Base-by-base conservation (phyloP, 2,797 vertebrate genomes). In the Pseudochirops corinnae region DNA sequence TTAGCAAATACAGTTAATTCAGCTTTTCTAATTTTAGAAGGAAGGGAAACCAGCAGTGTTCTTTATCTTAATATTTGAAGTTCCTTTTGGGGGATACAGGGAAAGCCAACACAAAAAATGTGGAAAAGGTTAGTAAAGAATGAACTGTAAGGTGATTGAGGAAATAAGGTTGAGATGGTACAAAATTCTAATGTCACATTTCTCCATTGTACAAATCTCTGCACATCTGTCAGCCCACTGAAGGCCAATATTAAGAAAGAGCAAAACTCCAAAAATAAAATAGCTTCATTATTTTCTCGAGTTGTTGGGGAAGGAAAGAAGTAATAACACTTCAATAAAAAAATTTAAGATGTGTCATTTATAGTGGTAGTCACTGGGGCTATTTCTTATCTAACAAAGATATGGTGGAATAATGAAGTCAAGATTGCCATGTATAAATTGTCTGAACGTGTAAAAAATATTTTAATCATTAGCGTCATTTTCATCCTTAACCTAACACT, bases 401-500 rank as follows among this genome's bases (percentile, higher is more conserved):
- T 82, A 46, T 0, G 11, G 46, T 87, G 24, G 9, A 87, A 87
- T 26, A 14, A 87, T 28, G 39, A 87, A 26, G 39, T 87, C 24
- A 87, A 87, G 39, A 50, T 87, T 87, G 9, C 21, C 39, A 50
- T 50, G 16, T 50, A 87, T 87, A 87, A 46, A 50, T 82, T 26
- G 39, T 87, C 39, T 50, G 39, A 26, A 50, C 9, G 3, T 50
- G 39, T 24, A 26, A 87, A 87, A 87, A 50, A 6, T 26, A 50
- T 87, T 58, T 94, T 31, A 58, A 55, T 93, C 67, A 21, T 94
- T 56, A 33, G 31, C 28, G 56, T 90, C 18, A 92, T 96, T 92
- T 94, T 91, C 53, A 90, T 67, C 24, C 56, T 94, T 92, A 33
- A 28, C 91, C 31, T 57, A 52, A 46, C 18, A 46, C 6, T 82